Conservation (phyloP, 1,140 invertebrate species). For the Drosophila hydei region DNA sequence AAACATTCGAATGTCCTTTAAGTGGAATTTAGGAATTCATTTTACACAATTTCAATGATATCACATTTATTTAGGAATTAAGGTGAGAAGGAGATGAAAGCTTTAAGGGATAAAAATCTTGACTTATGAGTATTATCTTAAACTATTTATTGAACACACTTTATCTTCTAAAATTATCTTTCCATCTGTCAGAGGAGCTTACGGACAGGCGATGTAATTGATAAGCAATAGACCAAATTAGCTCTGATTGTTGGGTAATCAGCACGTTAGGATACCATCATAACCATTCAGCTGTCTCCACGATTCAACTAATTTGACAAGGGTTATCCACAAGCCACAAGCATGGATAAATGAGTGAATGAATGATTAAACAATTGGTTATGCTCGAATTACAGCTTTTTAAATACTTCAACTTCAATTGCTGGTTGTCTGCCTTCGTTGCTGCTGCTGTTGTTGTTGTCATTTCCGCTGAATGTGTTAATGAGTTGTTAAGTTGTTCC, state of each 20-base stretch:
- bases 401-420: slow-evolving; percentile 47
- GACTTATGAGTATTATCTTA: not conserved
- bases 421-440: slow-evolving; percentile 29
- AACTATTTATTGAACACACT: not conserved
- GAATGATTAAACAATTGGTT: slow-evolving; percentile 53
- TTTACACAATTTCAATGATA: slow-evolving; percentile 8
- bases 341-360: slow-evolving; percentile 40
- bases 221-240: not conserved
- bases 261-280: not conserved
- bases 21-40: slow-evolving; percentile 11
- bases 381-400: slow-evolving; percentile 59
- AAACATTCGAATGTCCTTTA: slow-evolving; percentile 26
- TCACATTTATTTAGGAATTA: not conserved
- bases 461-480: slow-evolving; percentile 62
- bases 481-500: slow-evolving; percentile 73
- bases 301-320: slow-evolving; percentile 60
- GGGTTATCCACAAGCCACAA: slow-evolving; percentile 45
- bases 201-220: not conserved
- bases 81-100: not conserved
- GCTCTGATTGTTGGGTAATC: slow-evolving; percentile 1
- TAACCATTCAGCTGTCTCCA: slow-evolving; percentile 10
- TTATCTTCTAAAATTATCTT: too few species aligned
- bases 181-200: too few species aligned
- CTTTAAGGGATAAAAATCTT: slow-evolving; percentile 5
- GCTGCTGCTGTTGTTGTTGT: slow-evolving; percentile 24